Conservation (phyloP, 2,888 invertebrate genomes). For the Deroplatys truncata region DNA sequence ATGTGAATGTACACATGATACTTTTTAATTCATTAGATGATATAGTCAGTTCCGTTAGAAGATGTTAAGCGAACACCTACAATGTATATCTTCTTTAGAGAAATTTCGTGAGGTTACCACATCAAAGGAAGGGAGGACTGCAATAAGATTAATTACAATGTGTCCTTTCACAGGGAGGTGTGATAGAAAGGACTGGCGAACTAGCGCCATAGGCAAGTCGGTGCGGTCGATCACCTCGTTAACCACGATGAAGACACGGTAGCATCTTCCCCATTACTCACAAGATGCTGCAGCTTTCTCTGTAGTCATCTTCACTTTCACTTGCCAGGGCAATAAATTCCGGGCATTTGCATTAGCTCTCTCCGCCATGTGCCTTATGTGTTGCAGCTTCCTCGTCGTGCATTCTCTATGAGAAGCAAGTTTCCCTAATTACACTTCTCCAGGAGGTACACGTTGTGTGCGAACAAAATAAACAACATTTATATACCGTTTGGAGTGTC, state of each 20-base stretch:
- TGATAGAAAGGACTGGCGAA: not conserved
- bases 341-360: not conserved
- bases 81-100: no score
- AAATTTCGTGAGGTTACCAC: no score
- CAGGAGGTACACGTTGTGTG: no score
- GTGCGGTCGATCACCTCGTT: not conserved
- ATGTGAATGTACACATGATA: no score
- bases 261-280: not conserved
- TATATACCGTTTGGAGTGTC: no score
- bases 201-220: not conserved
- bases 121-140: no score
- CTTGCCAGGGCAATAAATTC: not conserved
- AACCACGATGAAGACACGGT: not conserved
- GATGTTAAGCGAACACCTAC: no score
- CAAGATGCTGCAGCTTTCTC: not conserved
- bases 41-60: no score
- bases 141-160: not conserved
- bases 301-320: not conserved
- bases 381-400: not conserved
- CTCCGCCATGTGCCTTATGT: not conserved
- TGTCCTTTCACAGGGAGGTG: not conserved
- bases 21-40: no score
- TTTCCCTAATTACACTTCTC: not conserved
- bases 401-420: not conserved
- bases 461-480: no score